Evolutionary conservation across 2,888 invertebrate genomes (phyloP), one percentile per base, ranked within the genome.

Genomic region (Caenorhabditis wallacei): DNA sequence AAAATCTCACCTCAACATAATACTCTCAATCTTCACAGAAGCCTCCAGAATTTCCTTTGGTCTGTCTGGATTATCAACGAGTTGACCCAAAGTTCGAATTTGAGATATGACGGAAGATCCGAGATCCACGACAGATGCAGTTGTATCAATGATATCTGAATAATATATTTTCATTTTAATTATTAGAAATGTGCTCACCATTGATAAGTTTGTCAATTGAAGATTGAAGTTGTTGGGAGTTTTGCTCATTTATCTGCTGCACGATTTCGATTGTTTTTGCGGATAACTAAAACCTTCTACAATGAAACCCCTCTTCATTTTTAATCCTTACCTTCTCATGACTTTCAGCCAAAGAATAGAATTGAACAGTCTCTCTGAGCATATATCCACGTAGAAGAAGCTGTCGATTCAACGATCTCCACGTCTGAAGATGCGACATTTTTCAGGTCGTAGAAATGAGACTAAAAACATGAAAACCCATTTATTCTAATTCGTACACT

Each of bases 351-450:
- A 92, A 92, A 82, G 92, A 93, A 92, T 95, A 96, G 92, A 96
- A 96, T 85, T 95, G 94, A 51, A 95, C 95, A 91, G 95, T 95
- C 88, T 95, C 93, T 89, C 95, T 95, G 57, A 96, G 93, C 83
- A 96, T 94, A 88, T 94, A 94, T 90, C 95, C 95, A 66, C 96
- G 94, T 84, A 95, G 94, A 89, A 96, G 95, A 87, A 96, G 93
- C 90, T 95, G 95, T 84, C 94, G 94, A 92, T 96, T 95, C 75
- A 96, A 95, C 92, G 96, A 96, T 89, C 94, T 94, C 96, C 96
- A 96, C 40, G 94, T 94, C 84, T 86, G 72, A 79, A 80, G n/a
- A 75, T 64, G 66, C 24, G 63, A 75, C 70, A 72, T 76, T 68
- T 56, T 54, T n/a, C 13, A n/a, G 35, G 4, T 56, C 16, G 4